Conservation (phyloP, 2,113 vertebrate genomes). For the Steatornis caripensis region DNA sequence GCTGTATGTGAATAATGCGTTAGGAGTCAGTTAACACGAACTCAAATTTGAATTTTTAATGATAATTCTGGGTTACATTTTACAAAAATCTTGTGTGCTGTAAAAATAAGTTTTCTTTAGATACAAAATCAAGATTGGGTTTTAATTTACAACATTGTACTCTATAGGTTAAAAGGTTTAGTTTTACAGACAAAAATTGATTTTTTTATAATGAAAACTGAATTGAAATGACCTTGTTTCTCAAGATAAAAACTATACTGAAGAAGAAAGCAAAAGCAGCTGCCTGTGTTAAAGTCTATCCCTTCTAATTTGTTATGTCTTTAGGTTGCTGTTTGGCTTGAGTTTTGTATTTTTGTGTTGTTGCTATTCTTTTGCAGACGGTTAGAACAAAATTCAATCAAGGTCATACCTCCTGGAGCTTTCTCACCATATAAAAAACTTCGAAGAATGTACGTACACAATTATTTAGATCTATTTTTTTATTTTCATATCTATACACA, state of each 20-base stretch:
- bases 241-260: not conserved
- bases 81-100: not conserved
- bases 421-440: constrained; percentile 98
- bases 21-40: not conserved
- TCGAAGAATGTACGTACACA: constrained; percentile 90
- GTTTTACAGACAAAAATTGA: not conserved
- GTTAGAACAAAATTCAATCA: constrained; percentile 98
- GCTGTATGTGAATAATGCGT: rapidly evolving
- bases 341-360: not conserved
- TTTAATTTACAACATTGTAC: not conserved
- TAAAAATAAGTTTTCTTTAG: not conserved
- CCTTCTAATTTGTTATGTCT: not conserved
- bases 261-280: not conserved
- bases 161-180: not conserved
- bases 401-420: constrained; percentile 93
- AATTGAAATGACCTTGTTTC: not conserved
- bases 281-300: not conserved
- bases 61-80: not conserved
- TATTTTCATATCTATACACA: not conserved
- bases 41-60: not conserved
- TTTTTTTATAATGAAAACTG: not conserved
- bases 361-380: constrained; percentile 79
- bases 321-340: not conserved
- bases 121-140: not conserved
- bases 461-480: not conserved